Conservation (phyloP, 1,140 invertebrate species). For the Drosophila suzukii region DNA sequence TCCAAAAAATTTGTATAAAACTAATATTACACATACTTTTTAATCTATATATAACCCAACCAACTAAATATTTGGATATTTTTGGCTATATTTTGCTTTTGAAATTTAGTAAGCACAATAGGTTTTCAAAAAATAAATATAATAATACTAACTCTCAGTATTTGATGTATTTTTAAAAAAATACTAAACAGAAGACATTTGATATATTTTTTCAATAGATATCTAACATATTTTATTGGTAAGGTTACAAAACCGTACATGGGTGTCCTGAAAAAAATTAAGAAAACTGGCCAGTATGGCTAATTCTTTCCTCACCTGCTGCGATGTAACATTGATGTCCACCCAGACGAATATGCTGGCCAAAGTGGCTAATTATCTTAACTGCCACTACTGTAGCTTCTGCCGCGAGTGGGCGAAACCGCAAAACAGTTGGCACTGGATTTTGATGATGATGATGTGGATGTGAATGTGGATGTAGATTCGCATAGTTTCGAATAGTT, state of each 20-base stretch:
- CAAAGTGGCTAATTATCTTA: slow-evolving; percentile 59
- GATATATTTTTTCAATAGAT: too few species aligned
- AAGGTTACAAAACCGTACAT: neutral
- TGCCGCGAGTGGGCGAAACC: slow-evolving; percentile 44
- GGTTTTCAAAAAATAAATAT: too few species aligned
- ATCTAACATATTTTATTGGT: neutral
- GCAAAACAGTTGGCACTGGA: slow-evolving; percentile 5
- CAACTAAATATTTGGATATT: too few species aligned
- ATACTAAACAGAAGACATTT: too few species aligned
- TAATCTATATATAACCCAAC: too few species aligned
- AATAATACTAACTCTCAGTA: too few species aligned
- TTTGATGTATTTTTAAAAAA: too few species aligned
- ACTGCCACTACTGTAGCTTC: slow-evolving; percentile 26
- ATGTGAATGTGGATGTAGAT: slow-evolving; percentile 4
- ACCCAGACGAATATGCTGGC: slow-evolving; percentile 30
- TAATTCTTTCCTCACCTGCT: slow-evolving; percentile 33
- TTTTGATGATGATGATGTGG: too few species aligned
- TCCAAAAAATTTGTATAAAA: too few species aligned
- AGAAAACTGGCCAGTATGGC: slow-evolving; percentile 13
- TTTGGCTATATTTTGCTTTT: too few species aligned
- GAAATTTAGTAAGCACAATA: too few species aligned
- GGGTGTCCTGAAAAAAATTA: neutral
- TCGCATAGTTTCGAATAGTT: slow-evolving; percentile 33
- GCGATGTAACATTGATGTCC: slow-evolving; percentile 13
- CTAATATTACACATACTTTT: too few species aligned